A percentile compares a stretch with the other conserved stretches of the same genome.
phyloP scores from a whole-genome alignment of 2,113 vertebrate genomes.

The Tachuris rubrigastra region DNA sequence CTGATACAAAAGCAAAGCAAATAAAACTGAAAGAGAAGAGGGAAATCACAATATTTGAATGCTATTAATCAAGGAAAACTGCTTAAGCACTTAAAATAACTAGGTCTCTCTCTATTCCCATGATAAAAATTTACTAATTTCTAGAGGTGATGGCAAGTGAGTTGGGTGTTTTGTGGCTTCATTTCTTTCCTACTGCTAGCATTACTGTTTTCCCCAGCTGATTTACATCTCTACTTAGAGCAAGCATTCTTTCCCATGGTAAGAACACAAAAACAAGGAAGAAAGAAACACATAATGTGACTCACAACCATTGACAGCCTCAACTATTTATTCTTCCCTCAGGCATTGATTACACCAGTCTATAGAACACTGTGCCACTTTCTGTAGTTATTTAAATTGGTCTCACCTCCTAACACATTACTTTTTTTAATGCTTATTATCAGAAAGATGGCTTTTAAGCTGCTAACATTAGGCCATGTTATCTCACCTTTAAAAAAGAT shows the following conservation, averaged over 20 bases:
- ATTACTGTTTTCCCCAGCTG: not conserved
- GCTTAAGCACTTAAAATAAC: not conserved
- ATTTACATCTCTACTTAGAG: not conserved
- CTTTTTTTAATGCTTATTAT: not conserved
- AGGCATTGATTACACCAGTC: not conserved
- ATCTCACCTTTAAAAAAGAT: not conserved
- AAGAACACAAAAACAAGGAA: constrained; percentile 33
- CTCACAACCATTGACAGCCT: not conserved
- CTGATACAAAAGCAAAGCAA: not conserved
- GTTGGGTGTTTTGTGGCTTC: not conserved
- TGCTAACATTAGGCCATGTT: not conserved
- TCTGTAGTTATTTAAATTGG: not conserved
- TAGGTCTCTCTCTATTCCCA: not conserved
- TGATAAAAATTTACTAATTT: not conserved
- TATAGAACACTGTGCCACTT: not conserved
- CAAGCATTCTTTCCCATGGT: not conserved
- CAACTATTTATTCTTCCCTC: constrained; percentile 43
- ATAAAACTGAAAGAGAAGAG: not conserved
- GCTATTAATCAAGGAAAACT: not conserved
- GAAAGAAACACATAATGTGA: not conserved
- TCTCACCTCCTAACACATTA: not conserved
- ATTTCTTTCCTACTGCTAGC: not conserved
- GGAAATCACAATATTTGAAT: not conserved
- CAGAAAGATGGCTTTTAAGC: not conserved
- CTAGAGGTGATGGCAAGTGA: not conserved